Percentiles rank a stretch among this genome's conserved stretches.
phyloP scores from a whole-genome alignment of 2,888 invertebrate genomes.

The Resseliella maxima region DNA sequence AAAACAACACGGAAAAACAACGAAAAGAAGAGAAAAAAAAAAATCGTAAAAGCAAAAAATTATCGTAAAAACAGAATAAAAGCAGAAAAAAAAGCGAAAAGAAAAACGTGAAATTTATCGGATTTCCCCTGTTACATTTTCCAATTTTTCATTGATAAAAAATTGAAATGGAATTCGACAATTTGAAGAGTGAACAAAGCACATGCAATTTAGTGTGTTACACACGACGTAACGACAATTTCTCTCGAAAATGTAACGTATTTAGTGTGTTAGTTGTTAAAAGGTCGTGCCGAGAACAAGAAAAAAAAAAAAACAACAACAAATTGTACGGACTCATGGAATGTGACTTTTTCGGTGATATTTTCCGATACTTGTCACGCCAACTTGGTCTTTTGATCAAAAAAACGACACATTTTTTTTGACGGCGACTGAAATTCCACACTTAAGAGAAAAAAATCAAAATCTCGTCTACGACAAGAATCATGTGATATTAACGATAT shows the following conservation, averaged over 20 bases:
- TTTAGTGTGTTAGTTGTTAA: background rate
- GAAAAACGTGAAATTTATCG: background rate
- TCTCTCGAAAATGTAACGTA: background rate
- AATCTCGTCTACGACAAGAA: background rate
- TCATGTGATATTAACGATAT: background rate
- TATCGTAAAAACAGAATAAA: too few relatives aligned
- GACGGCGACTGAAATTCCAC: background rate
- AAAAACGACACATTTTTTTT: background rate
- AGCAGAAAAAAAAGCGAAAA: too few relatives aligned
- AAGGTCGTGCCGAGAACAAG: background rate
- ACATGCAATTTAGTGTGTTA: background rate
- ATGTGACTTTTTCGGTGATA: constrained; percentile 38
- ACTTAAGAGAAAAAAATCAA: background rate
- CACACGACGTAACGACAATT: background rate
- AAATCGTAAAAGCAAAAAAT: too few relatives aligned
- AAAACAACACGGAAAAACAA: too few relatives aligned
- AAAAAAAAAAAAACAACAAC: background rate
- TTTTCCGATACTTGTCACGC: constrained; percentile 4
- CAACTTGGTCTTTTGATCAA: background rate
- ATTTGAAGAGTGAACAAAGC: background rate
- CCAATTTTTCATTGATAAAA: constrained; percentile 4
- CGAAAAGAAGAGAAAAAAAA: too few relatives aligned
- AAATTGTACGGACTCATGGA: background rate
- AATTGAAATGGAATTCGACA: constrained; percentile 2
- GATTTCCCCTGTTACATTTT: constrained; percentile 16